These are phyloP conservation scores for Pipra filicauda DNA, from an alignment of 2,113 vertebrate species.

Conservation along the genomic window DNA sequence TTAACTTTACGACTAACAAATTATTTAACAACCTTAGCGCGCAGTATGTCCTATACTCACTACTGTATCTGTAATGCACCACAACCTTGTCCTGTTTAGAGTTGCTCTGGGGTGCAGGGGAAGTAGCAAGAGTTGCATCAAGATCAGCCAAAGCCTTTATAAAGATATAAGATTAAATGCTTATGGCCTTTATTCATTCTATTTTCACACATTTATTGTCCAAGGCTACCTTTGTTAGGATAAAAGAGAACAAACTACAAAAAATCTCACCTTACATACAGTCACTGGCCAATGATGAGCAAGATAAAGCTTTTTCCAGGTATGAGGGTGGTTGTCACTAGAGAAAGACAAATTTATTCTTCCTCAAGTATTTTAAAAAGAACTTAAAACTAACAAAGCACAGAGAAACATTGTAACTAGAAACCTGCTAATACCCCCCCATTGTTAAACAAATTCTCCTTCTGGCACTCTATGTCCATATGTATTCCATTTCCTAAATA, in stretches of 20 bases:
- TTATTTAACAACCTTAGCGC: background rate
- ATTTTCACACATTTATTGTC: background rate
- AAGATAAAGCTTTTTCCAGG: conserved; percentile 75
- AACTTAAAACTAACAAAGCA: background rate
- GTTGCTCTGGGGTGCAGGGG: background rate
- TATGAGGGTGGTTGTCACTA: conserved; percentile 32
- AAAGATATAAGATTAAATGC: background rate
- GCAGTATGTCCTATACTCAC: background rate
- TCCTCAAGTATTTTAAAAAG: background rate
- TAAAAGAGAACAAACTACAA: background rate
- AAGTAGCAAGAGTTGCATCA: background rate
- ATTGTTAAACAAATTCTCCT: background rate
- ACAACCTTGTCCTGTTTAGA: background rate
- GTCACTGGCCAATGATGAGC: conserved; percentile 80
- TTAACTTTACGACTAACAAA: background rate
- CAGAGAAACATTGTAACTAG: background rate
- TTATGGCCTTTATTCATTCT: background rate
- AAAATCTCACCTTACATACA: conserved; percentile 74
- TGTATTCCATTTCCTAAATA: background rate
- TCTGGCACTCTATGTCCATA: background rate
- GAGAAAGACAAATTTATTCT: background rate
- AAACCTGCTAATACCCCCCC: background rate
- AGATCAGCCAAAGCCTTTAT: background rate
- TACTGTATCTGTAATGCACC: background rate
- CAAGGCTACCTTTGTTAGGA: background rate